phyloP scores from a whole-genome alignment of 2,797 vertebrate species.

The Leuciscus waleckii region DNA sequence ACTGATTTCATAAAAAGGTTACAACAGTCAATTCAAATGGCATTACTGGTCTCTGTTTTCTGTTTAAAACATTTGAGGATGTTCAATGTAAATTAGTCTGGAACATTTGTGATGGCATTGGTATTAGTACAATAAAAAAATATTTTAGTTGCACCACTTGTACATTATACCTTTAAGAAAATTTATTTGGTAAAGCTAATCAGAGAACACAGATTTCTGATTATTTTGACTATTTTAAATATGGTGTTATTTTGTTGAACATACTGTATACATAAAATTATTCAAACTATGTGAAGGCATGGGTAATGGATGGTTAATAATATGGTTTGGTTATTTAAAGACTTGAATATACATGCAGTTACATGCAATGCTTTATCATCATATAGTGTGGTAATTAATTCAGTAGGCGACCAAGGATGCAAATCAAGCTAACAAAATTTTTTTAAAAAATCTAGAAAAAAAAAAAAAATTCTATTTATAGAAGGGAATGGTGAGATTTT shows the following conservation, averaged over 20 bases:
- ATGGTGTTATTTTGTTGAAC: slow-evolving; percentile 26
- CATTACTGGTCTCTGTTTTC: background rate
- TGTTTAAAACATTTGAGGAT: background rate
- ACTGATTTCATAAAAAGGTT: slow-evolving; percentile 3
- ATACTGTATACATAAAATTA: background rate
- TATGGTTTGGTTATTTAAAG: background rate
- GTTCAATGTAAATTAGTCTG: slow-evolving; percentile 1
- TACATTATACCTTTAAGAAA: background rate
- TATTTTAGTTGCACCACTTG: background rate
- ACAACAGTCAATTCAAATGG: slow-evolving; percentile 20
- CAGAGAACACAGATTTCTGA: background rate
- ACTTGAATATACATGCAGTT: background rate
- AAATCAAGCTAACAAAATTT: background rate
- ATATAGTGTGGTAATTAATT: too few species aligned
- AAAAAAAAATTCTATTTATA: background rate
- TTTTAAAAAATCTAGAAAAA: background rate
- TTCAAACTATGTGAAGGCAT: background rate
- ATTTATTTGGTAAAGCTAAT: background rate
- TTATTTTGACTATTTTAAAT: background rate
- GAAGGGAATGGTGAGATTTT: slow-evolving; percentile 6
- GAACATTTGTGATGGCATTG: background rate
- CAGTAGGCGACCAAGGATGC: too few species aligned
- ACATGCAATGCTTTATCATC: too few species aligned
- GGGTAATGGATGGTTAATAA: background rate
- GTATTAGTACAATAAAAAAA: background rate